phyloP scores from a whole-genome alignment of 37 sponge, comb jelly and placozoan genomes.

The Mnemiopsis leidyi region DNA sequence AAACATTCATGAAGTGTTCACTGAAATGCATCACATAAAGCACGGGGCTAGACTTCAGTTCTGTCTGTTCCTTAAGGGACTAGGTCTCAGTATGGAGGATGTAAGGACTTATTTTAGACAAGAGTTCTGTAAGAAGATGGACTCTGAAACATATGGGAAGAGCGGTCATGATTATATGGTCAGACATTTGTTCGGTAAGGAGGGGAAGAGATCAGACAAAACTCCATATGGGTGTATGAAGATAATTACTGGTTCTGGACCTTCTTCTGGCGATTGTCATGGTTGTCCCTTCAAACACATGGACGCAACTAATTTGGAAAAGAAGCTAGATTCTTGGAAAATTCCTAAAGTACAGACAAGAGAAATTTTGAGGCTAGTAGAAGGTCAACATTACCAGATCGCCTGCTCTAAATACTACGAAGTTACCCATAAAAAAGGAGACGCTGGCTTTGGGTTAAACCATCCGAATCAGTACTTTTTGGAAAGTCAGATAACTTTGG shows the following conservation, averaged over 20 bases:
- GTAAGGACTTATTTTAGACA: constrained; percentile 83
- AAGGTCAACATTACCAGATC: constrained; percentile 83
- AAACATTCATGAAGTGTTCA: constrained; percentile 79
- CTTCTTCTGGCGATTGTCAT: constrained; percentile 84
- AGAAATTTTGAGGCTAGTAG: constrained; percentile 69
- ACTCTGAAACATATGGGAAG: constrained; percentile 82
- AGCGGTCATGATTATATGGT: constrained; percentile 92
- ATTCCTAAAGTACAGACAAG: constrained; percentile 35
- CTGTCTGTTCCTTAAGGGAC: constrained; percentile 88
- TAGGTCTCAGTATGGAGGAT: constrained; percentile 79
- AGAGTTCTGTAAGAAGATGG: constrained; percentile 84
- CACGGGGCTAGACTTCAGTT: constrained; percentile 92
- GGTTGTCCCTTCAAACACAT: constrained; percentile 93
- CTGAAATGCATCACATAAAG: constrained; percentile 84
- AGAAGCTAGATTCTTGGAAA: constrained; percentile 67
- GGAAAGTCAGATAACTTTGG: constrained; percentile 70
- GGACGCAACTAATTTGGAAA: constrained; percentile 72
- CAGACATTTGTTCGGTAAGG: constrained; percentile 89
- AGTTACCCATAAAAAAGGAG: constrained; percentile 64
- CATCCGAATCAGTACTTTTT: constrained; percentile 87
- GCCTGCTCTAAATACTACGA: constrained; percentile 92
- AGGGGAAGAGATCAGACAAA: constrained; percentile 91
- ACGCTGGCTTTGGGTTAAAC: constrained; percentile 73
- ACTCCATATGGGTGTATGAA: constrained; percentile 88
- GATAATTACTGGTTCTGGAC: constrained; percentile 85